A percentile compares a stretch with the other conserved stretches of the same genome.
These are phyloP conservation scores for Rattus norvegicus DNA, from an alignment of 2,113 vertebrate species.

Conservation along the genomic window GRCr8 NC_086022.1:144773501-144774000, in stretches of 20 bases:
- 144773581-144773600: neutral
- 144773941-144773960: neutral
- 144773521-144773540: neutral
- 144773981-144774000: neutral
- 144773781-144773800: neutral
- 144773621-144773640: neutral
- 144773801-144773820: neutral
- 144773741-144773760: neutral
- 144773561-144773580: neutral
- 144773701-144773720: neutral
- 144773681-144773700: neutral
- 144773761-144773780: neutral
- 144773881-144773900: neutral
- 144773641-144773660: neutral
- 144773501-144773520: neutral
- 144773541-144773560: neutral
- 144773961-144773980: neutral
- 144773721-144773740: neutral
- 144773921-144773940: neutral
- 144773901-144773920: accelerated
- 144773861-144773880: neutral
- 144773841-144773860: neutral
- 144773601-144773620: neutral
- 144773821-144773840: neutral
- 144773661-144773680: conserved; percentile 9